phyloP scores from a whole-genome alignment of 2,888 invertebrate genomes.

The Caenorhabditis sulstoni region DNA sequence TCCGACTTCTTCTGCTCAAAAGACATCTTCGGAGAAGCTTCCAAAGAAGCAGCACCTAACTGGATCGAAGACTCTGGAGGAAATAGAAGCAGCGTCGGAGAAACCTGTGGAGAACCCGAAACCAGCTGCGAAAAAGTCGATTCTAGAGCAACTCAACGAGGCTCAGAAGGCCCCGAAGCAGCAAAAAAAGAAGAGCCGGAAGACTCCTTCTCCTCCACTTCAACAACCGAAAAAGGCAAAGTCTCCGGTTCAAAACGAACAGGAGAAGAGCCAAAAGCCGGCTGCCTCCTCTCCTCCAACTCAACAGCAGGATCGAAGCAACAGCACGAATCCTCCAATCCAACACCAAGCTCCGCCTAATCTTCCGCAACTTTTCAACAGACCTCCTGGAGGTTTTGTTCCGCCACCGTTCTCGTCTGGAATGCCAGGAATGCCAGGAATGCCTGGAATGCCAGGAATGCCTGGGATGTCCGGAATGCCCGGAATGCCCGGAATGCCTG shows the following conservation, averaged over 20 bases:
- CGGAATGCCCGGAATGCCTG: too few species aligned
- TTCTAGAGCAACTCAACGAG: conserved; percentile 10
- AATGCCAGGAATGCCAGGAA: too few species aligned
- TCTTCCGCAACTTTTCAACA: neutral
- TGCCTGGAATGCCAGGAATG: too few species aligned
- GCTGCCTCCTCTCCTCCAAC: too few species aligned
- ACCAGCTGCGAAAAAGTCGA: neutral
- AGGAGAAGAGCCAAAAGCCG: neutral
- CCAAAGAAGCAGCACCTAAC: too few species aligned
- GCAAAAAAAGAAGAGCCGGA: conserved; percentile 1
- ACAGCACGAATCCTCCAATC: neutral
- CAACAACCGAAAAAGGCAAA: too few species aligned
- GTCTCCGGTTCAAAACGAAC: neutral
- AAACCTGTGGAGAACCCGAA: neutral
- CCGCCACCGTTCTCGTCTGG: too few species aligned
- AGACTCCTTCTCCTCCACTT: too few species aligned
- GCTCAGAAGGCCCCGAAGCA: conserved; percentile 13
- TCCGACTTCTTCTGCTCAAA: neutral
- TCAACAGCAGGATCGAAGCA: too few species aligned
- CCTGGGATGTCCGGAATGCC: too few species aligned
- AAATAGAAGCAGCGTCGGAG: conserved; percentile 3
- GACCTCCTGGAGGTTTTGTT: neutral
- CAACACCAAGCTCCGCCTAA: neutral
- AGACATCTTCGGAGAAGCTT: too few species aligned
- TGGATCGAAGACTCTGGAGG: conserved; percentile 15